A percentile compares a stretch with the other conserved stretches of the same genome.
Conservation (phyloP, 2,888 invertebrate genomes). For the Callosobruchus maculatus region DNA sequence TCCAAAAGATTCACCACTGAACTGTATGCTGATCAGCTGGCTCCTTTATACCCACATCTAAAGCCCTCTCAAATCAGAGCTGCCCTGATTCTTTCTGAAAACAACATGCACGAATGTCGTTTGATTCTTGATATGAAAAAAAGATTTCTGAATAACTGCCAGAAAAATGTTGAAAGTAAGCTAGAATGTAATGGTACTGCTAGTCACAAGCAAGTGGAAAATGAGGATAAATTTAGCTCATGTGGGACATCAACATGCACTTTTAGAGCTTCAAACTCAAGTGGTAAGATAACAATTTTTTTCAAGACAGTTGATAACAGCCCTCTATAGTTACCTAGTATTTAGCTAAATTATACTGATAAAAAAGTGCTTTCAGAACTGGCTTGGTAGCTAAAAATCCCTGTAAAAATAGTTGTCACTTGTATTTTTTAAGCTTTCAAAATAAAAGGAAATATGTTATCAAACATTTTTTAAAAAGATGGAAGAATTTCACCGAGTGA, state of each 20-base stretch:
- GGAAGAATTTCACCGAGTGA: no score
- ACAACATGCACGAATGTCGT: slow-evolving; percentile 18
- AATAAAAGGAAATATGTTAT: no score
- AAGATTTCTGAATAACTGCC: not conserved
- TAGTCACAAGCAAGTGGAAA: not conserved
- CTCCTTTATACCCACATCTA: slow-evolving; percentile 14
- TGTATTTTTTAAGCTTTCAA: no score
- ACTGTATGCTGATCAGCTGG: slow-evolving; percentile 13
- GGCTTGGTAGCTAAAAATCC: no score
- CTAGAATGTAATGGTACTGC: not conserved
- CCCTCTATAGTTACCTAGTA: no score
- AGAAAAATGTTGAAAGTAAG: not conserved
- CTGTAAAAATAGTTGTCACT: no score
- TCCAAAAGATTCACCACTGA: slow-evolving; percentile 7
- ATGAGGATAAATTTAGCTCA: slow-evolving; percentile 1
- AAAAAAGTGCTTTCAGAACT: no score
- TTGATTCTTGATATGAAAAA: slow-evolving; percentile 16
- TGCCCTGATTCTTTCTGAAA: slow-evolving; percentile 13
- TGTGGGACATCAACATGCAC: not conserved
- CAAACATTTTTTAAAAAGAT: no score
- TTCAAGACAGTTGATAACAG: no score
- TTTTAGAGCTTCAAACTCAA: not conserved
- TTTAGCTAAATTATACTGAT: no score
- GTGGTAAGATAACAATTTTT: no score
- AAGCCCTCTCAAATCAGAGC: slow-evolving; percentile 16